Conservation (phyloP, 2,113 vertebrate species). For the Taurulus bubalis region DNA sequence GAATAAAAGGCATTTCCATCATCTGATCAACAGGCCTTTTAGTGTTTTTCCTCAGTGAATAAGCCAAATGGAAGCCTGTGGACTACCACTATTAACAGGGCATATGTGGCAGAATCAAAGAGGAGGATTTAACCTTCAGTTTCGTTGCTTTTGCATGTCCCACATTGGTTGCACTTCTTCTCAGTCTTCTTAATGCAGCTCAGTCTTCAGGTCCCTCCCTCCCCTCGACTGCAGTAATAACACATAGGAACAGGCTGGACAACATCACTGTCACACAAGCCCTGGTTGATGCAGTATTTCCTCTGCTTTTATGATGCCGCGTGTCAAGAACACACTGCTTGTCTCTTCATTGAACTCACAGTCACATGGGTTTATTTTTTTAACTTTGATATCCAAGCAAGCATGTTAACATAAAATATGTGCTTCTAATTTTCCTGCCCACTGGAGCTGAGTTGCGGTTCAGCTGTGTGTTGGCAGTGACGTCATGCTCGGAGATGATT, state of each 20-base stretch:
- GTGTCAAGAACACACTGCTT: conserved; percentile 51
- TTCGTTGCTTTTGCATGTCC: conserved; percentile 19
- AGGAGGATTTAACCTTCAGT: background rate
- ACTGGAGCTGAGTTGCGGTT: conserved; percentile 12
- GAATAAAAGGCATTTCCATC: background rate
- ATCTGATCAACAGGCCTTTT: conserved; percentile 22
- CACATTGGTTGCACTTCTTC: conserved; percentile 31
- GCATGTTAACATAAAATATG: conserved; percentile 5
- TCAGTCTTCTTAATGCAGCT: conserved; percentile 25
- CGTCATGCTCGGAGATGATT: conserved; percentile 40
- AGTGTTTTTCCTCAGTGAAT: background rate
- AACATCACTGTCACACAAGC: conserved; percentile 75
- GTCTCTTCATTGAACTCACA: conserved; percentile 7
- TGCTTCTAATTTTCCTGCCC: conserved; percentile 15
- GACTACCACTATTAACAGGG: background rate
- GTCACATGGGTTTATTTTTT: background rate
- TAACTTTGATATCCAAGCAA: conserved; percentile 3
- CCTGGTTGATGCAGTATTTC: conserved; percentile 64
- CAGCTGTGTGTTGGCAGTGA: conserved; percentile 20
- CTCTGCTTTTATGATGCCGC: conserved; percentile 56
- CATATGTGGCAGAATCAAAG: background rate
- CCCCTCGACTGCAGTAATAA: conserved; percentile 58
- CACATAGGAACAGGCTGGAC: conserved; percentile 68
- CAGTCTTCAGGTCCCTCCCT: conserved; percentile 1
- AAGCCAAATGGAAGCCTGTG: background rate